A percentile compares a stretch with the other conserved stretches of the same genome.
Conservation (phyloP, 2,888 invertebrate species). For the Dioctria rufipes region DNA sequence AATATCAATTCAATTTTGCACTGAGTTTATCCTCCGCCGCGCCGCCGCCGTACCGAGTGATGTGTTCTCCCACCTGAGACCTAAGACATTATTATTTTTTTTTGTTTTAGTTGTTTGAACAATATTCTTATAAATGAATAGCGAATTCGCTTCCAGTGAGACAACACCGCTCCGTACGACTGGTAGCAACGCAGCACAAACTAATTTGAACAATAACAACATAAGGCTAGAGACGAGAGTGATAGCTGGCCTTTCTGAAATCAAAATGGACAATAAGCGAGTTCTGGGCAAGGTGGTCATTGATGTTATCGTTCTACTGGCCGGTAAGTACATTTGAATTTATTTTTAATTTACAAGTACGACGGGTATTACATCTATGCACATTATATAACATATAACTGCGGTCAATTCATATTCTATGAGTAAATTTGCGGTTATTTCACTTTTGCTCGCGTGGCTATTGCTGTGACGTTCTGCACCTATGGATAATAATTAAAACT, state of each 20-base stretch:
- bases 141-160: conserved; percentile 68
- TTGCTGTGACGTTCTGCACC: neutral
- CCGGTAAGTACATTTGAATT: conserved; percentile 81
- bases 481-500: neutral
- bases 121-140: conserved; percentile 67
- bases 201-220: conserved; percentile 50
- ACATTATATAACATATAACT: neutral
- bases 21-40: neutral
- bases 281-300: conserved; percentile 78
- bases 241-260: neutral
- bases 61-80: neutral
- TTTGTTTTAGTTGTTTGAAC: conserved; percentile 29
- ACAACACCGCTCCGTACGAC: conserved; percentile 70
- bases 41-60: conserved; percentile 19
- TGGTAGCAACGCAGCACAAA: conserved; percentile 59
- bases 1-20: neutral
- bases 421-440: conserved; percentile 7
- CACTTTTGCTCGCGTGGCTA: conserved; percentile 23
- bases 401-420: conserved; percentile 24
- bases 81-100: conserved; percentile 5
- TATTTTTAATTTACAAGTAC: too few relatives aligned
- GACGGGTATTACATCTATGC: too few relatives aligned
- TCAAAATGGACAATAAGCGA: conserved; percentile 60
- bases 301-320: conserved; percentile 78
- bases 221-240: conserved; percentile 10